Percentiles rank a stretch among this genome's conserved stretches.
Conservation (phyloP, 1,140 invertebrate species). For the Teleogryllus occipitalis region DNA sequence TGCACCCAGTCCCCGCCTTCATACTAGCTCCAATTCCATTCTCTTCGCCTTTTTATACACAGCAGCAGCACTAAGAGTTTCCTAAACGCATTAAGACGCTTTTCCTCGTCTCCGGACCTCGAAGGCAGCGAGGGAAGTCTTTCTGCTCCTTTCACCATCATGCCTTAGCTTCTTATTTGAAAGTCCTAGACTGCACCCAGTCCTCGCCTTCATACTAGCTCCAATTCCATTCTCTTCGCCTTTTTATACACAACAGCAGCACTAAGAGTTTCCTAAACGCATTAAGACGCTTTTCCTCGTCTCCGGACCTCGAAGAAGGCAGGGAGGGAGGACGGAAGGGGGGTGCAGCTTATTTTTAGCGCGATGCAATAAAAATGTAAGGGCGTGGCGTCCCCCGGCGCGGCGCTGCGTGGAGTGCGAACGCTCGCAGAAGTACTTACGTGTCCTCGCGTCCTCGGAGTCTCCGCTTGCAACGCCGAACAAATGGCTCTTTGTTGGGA, state of each 20-base stretch:
- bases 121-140: neutral
- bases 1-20: too few relatives aligned
- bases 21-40: neutral
- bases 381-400: too few relatives aligned
- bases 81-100: neutral
- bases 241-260: neutral
- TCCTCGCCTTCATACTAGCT: too few relatives aligned
- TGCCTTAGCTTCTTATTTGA: too few relatives aligned
- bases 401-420: neutral
- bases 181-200: too few relatives aligned
- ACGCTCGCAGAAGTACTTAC: neutral
- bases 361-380: neutral
- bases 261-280: conserved; percentile 4
- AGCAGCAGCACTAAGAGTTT: neutral
- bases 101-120: neutral
- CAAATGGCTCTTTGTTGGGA: neutral
- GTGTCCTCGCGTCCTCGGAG: too few relatives aligned
- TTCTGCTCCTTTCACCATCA: too few relatives aligned
- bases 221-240: neutral
- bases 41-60: neutral
- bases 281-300: neutral
- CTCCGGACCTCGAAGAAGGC: neutral
- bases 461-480: neutral
- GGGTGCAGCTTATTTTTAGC: neutral
- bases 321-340: neutral